Evolutionary conservation across 2,797 vertebrate species (phyloP).

Genomic region (Ambastaia sidthimunki): DNA sequence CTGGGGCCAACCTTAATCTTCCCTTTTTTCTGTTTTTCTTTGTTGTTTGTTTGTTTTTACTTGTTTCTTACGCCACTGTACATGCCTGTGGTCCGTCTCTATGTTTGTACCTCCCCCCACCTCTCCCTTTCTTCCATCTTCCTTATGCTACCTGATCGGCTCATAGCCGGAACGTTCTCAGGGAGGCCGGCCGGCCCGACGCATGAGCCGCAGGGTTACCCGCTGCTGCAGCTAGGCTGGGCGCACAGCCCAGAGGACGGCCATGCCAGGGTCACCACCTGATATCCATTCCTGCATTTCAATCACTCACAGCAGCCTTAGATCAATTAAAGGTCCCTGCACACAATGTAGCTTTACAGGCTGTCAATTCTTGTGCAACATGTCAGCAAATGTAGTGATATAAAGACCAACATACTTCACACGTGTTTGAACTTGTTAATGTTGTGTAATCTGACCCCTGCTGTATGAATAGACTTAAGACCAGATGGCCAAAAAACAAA

Average conservation of each 20-base stretch:
- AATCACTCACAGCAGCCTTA: conserved; percentile 52
- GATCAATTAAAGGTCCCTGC: conserved; percentile 24
- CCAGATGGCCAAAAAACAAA: not conserved
- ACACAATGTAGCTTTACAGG: conserved; percentile 42
- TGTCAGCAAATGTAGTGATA: conserved; percentile 31
- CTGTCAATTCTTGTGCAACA: conserved; percentile 24
- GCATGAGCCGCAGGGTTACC: conserved; percentile 60
- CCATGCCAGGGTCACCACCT: conserved; percentile 62
- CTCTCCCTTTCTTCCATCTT: conserved; percentile 27
- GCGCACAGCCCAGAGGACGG: conserved; percentile 63
- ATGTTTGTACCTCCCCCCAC: conserved; percentile 44
- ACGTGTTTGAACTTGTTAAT: not conserved
- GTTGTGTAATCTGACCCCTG: not conserved
- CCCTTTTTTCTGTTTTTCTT: conserved; percentile 65
- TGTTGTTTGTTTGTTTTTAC: conserved; percentile 63
- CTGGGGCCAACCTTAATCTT: conserved; percentile 62
- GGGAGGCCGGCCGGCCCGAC: conserved; percentile 55
- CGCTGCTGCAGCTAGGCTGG: conserved; percentile 64
- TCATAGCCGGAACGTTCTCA: conserved; percentile 59
- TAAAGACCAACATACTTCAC: conserved; percentile 24
- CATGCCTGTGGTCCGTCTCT: conserved; percentile 50
- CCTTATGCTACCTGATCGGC: conserved; percentile 47
- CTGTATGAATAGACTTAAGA: not conserved
- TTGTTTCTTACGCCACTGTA: conserved; percentile 58
- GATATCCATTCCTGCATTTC: conserved; percentile 41